Evolutionary conservation across 2,113 vertebrate genomes (phyloP).

Genomic region (Python bivittatus): DNA sequence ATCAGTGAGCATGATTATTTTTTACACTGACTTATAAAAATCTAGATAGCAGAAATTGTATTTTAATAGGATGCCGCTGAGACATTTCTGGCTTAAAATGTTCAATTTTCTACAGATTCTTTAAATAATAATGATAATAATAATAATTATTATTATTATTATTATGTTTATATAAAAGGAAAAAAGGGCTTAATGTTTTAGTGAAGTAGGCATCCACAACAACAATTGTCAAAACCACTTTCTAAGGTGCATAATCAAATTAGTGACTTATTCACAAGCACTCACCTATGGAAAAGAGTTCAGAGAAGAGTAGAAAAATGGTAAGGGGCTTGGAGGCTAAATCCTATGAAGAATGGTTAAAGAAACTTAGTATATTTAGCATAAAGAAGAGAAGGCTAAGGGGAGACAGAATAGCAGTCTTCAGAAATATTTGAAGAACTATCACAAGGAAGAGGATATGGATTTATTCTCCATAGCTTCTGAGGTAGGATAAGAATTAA

Average conservation of each 20-base stretch:
- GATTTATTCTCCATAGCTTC: no score
- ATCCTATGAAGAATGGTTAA: no score
- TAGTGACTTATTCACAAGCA: not conserved
- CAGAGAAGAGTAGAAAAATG: not conserved
- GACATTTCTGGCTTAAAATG: slow-evolving; percentile 10
- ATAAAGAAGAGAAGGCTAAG: no score
- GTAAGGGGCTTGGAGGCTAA: no score
- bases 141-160: no score
- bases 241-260: not conserved
- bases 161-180: not conserved
- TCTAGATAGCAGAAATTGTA: slow-evolving; percentile 49
- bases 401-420: not conserved
- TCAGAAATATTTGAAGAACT: no score
- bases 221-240: not conserved
- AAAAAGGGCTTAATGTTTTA: not conserved
- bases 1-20: slow-evolving; percentile 40
- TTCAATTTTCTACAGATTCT: not conserved
- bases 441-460: no score
- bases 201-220: not conserved
- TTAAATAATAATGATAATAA: not conserved
- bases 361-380: no score
- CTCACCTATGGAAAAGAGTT: not conserved
- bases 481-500: no score
- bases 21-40: slow-evolving; percentile 36
- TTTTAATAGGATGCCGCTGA: slow-evolving; percentile 37